A percentile compares a stretch with the other conserved stretches of the same genome.
phyloP scores from a whole-genome alignment of 2,113 vertebrate genomes.

The Cygnus buccinator region DNA sequence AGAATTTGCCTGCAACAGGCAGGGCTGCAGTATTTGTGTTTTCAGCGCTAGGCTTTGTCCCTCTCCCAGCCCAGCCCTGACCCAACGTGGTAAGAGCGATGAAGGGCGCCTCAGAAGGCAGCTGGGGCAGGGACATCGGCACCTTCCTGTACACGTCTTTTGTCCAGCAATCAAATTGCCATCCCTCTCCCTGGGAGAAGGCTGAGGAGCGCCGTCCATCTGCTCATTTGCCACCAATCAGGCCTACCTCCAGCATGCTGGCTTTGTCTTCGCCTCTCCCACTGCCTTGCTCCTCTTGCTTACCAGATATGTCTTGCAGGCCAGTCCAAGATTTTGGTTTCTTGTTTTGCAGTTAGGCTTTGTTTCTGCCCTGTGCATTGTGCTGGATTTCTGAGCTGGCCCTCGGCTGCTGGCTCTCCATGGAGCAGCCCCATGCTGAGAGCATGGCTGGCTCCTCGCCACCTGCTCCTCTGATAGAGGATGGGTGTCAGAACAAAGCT shows the following conservation, averaged over 20 bases:
- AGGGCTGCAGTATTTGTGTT: background rate
- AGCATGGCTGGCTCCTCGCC: constrained; percentile 18
- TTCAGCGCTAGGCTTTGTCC: background rate
- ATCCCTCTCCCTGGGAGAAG: background rate
- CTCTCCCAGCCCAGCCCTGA: background rate
- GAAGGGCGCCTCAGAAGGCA: background rate
- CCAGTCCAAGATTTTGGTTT: background rate
- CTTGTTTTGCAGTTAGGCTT: background rate
- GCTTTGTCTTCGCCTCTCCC: background rate
- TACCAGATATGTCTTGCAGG: background rate
- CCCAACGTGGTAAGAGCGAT: background rate
- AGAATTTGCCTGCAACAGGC: background rate
- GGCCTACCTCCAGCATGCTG: background rate
- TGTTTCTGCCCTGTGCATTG: background rate
- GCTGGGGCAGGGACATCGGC: background rate
- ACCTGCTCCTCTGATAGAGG: constrained; percentile 48
- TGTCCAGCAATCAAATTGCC: background rate
- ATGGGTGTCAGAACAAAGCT: constrained; percentile 70
- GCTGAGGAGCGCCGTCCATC: constrained; percentile 9
- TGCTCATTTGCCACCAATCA: constrained; percentile 27
- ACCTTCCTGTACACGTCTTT: background rate
- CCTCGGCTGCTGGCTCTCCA: background rate
- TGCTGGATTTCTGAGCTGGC: constrained; percentile 6
- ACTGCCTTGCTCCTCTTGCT: background rate
- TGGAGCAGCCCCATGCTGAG: background rate